These are phyloP conservation scores for Hydrolagus colliei DNA, from an alignment of 2,797 vertebrate genomes.

Conservation along the genomic window DNA sequence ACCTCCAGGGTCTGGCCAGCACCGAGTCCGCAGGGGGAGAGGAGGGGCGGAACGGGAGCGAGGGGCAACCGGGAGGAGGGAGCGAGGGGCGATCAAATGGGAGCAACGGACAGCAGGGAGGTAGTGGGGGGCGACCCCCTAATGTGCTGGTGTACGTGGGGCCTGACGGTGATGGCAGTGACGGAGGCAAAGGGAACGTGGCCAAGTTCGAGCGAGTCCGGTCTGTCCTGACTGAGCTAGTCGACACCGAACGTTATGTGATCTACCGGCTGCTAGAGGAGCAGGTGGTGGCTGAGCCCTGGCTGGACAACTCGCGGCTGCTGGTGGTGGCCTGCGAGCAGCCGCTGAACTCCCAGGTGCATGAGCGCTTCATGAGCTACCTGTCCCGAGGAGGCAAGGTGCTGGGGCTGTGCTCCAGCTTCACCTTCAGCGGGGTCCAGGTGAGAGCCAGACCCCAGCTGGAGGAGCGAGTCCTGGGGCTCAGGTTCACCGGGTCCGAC, in stretches of 20 bases:
- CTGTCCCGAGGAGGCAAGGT: conserved; percentile 74
- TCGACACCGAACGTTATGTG: conserved; percentile 62
- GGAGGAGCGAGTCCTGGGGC: conserved; percentile 46
- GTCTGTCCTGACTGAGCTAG: conserved; percentile 61
- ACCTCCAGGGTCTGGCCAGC: conserved; percentile 75
- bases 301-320: conserved; percentile 71
- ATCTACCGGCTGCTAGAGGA: conserved; percentile 70
- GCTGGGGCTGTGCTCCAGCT: conserved; percentile 64
- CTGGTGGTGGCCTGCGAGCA: conserved; percentile 70
- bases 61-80: conserved; percentile 31
- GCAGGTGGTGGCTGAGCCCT: conserved; percentile 69
- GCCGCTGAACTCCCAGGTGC: conserved; percentile 51
- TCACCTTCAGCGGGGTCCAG: conserved; percentile 61
- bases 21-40: conserved; percentile 28
- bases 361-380: conserved; percentile 67
- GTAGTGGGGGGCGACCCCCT: conserved; percentile 59
- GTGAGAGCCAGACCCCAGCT: conserved; percentile 47
- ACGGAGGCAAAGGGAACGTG: conserved; percentile 25
- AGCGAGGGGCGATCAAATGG: conserved; percentile 50
- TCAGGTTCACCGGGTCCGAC: conserved; percentile 64
- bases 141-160: conserved; percentile 79
- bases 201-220: conserved; percentile 54
- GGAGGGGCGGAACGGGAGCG: no score
- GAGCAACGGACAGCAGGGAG: conserved; percentile 21
- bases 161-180: conserved; percentile 37